Base-by-base conservation (phyloP, 92 coral and sea anemone species). In the Scolanthus callimorphus region DNA sequence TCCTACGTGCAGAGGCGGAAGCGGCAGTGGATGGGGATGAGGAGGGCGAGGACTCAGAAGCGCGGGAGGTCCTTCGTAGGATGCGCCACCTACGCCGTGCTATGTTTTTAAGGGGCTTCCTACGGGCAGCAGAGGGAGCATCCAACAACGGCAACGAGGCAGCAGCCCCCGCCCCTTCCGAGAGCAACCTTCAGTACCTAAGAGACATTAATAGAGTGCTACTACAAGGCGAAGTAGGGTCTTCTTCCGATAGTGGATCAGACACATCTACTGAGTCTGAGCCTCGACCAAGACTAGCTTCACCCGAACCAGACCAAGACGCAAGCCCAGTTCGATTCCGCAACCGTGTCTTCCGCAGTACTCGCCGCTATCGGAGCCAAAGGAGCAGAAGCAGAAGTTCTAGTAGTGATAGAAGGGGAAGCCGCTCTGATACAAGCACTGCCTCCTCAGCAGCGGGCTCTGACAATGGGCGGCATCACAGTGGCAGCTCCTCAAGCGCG, bases 31-130 rank as follows among this genome's bases (percentile, higher is more conserved):
- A 34, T 2, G 52, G 38, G 39, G 62, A 52, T 11, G 49, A 31
- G 27, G 65, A 45, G 41, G 64, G 37, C 10, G 47, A 46, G 65
- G 50, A 2, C 60, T 21, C 62, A 52, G 49, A 27, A 59, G 65
- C 63, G 49, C 4, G 49, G 41, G 9, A 28, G 63, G 44, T 55
- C 1, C 59, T 78, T 11, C 21, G 79, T 39, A 57, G 79, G 69
- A 27, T 63, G 68, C 55, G 85, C 12, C 69, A 51, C 13, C 41
- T 71, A 4, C 70, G 55, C 21, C 52, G 79, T 21, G 59, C 78
- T 17, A 68, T 60, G 23, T 64, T 78, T 51, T 31, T 78, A 9
- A 63, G 85, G 53, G 79, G 76, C 24, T 55, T 78, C 46, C 53
- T 38, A 8, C 29, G 75, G 26, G 65, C 11, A 21, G 23, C 4